These are phyloP conservation scores for Actinernus sp. DNA, from an alignment of 92 coral and sea anemone species.

Conservation along the genomic window DNA sequence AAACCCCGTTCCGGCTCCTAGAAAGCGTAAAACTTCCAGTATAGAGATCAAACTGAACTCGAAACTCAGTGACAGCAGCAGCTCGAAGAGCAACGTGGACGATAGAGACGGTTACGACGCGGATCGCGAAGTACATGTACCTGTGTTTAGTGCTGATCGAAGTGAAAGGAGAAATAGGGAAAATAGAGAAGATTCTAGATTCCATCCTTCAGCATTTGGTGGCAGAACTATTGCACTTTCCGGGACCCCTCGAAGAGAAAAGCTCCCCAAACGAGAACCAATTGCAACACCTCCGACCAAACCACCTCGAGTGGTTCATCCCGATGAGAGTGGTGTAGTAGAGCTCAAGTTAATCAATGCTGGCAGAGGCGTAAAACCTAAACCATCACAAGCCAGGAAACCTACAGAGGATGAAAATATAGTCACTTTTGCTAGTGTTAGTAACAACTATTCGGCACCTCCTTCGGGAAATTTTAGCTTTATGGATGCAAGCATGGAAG, in stretches of 20 bases:
- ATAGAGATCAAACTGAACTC: constrained; percentile 76
- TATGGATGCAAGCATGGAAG: constrained; percentile 48
- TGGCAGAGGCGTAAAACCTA: constrained; percentile 30
- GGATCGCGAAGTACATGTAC: no score
- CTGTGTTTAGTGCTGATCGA: neutral
- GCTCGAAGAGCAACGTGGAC: neutral
- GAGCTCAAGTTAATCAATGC: constrained; percentile 78
- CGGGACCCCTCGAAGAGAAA: constrained; percentile 37
- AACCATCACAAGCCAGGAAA: constrained; percentile 9
- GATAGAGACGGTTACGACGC: no score
- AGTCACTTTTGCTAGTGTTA: constrained; percentile 29
- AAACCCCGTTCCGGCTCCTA: constrained; percentile 73
- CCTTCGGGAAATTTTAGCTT: constrained; percentile 40
- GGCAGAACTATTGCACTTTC: constrained; percentile 36
- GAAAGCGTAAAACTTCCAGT: constrained; percentile 75
- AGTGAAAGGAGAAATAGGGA: neutral
- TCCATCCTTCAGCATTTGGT: neutral
- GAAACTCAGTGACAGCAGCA: constrained; percentile 11
- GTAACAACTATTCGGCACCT: constrained; percentile 48
- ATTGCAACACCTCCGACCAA: constrained; percentile 44
- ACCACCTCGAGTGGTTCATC: constrained; percentile 80
- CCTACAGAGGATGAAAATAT: constrained; percentile 53
- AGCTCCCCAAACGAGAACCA: constrained; percentile 6
- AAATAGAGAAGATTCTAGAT: constrained; percentile 1
- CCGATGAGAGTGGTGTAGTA: constrained; percentile 76